These are phyloP conservation scores for Cydia strobilella DNA, from an alignment of 1,140 invertebrate species.

Conservation along the genomic window DNA sequence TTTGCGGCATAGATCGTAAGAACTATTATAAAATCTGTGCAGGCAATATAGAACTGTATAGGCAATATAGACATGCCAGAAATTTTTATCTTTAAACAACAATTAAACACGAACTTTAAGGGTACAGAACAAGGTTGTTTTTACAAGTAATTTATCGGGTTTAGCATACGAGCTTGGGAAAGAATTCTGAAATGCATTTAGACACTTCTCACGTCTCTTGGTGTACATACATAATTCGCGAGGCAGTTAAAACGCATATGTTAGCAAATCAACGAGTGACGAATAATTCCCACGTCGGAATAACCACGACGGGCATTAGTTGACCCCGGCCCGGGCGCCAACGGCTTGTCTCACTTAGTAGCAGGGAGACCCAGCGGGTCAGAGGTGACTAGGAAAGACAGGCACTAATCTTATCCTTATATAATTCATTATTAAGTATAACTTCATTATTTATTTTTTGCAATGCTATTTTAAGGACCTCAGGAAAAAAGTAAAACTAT, in stretches of 20 bases:
- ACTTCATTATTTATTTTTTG: no score
- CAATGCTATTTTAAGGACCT: no score
- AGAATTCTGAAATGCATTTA: constrained; percentile 2
- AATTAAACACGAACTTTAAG: not conserved
- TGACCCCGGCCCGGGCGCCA: constrained; percentile 21
- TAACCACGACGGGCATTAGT: constrained; percentile 31
- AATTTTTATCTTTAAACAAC: not conserved
- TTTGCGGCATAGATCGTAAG: no score
- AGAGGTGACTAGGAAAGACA: constrained; percentile 38
- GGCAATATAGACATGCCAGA: not conserved
- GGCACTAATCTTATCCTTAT: not conserved
- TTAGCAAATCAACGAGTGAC: constrained; percentile 55
- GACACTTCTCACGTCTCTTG: not conserved
- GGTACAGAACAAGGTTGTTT: not conserved
- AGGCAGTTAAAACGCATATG: constrained; percentile 47
- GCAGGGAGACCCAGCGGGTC: constrained; percentile 8
- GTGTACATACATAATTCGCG: constrained; percentile 6
- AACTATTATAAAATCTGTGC: no score
- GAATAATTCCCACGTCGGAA: constrained; percentile 53
- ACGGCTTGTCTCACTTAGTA: constrained; percentile 15
- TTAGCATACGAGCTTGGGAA: not conserved
- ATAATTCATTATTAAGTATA: no score
- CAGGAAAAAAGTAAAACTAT: no score
- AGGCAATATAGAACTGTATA: no score
- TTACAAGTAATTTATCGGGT: not conserved